These are phyloP conservation scores for Acromyrmex echinatior DNA, from an alignment of 1,140 invertebrate species.

Conservation along the genomic window DNA sequence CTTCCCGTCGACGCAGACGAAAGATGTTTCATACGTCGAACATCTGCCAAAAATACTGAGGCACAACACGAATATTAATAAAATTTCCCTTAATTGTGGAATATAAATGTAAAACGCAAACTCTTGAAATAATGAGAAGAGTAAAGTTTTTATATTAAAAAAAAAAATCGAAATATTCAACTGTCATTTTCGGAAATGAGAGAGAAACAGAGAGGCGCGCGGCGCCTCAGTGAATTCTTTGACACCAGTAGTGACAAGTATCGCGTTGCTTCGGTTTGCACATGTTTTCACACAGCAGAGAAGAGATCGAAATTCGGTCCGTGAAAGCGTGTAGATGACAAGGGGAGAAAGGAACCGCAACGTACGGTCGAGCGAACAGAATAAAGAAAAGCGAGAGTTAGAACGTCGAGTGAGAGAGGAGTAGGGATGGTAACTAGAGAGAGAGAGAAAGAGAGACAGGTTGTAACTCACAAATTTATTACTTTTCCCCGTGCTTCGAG, in stretches of 20 bases:
- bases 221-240: constrained; percentile 11
- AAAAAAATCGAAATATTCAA: background rate
- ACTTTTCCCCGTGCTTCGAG: constrained; percentile 76
- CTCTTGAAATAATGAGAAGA: background rate
- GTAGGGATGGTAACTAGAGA: constrained; percentile 54
- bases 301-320: constrained; percentile 15
- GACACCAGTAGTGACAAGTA: background rate
- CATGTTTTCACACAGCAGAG: constrained; percentile 55
- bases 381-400: constrained; percentile 56
- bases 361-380: constrained; percentile 34
- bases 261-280: constrained; percentile 60
- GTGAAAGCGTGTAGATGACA: background rate
- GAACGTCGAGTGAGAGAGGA: background rate
- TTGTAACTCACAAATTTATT: constrained; percentile 83
- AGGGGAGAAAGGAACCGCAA: constrained; percentile 30
- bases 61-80: background rate
- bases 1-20: constrained; percentile 9
- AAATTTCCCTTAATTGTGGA: background rate
- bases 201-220: background rate
- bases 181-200: background rate
- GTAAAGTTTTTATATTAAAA: background rate
- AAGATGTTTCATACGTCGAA: background rate
- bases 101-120: background rate
- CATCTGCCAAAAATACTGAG: background rate
- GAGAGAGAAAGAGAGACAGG: constrained; percentile 57